Conservation (phyloP, 2,888 invertebrate species). For the Yponomeuta evonymella region DNA sequence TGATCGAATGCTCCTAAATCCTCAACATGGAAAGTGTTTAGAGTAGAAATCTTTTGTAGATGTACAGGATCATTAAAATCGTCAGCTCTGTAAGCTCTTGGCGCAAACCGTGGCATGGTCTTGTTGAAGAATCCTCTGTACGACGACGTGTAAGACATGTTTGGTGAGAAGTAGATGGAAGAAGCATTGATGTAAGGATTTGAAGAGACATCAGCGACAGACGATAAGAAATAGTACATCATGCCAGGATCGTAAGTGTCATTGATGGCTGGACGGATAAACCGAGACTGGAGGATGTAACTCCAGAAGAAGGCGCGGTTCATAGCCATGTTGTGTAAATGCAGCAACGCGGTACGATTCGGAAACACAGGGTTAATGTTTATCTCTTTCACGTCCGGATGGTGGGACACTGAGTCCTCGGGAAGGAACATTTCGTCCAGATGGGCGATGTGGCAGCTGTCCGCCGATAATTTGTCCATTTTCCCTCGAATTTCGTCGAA, state of each 20-base stretch:
- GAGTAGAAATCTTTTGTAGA: slow-evolving; percentile 92
- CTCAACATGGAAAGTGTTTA: slow-evolving; percentile 91
- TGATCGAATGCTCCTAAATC: slow-evolving; percentile 91
- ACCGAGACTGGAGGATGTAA: slow-evolving; percentile 92
- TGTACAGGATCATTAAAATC: slow-evolving; percentile 98
- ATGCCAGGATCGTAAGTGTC: slow-evolving; percentile 97
- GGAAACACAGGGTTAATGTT: slow-evolving; percentile 96
- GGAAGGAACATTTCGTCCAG: slow-evolving; percentile 89
- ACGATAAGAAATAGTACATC: slow-evolving; percentile 97
- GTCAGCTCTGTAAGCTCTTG: slow-evolving; percentile 91
- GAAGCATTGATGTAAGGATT: slow-evolving; percentile 95
- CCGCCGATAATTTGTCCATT: slow-evolving; percentile 88
- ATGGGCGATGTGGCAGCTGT: slow-evolving; percentile 94
- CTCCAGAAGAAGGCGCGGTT: slow-evolving; percentile 97
- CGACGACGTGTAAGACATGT: slow-evolving; percentile 95
- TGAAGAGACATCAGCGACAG: slow-evolving; percentile 95
- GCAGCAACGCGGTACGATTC: slow-evolving; percentile 93
- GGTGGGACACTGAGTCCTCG: slow-evolving; percentile 90
- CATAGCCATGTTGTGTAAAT: slow-evolving; percentile 97
- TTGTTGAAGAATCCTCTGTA: slow-evolving; percentile 97
- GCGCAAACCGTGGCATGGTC: slow-evolving; percentile 95
- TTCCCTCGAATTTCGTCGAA: slow-evolving; percentile 92
- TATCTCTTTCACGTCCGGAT: slow-evolving; percentile 94
- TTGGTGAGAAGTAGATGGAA: slow-evolving; percentile 94
- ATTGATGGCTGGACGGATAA: slow-evolving; percentile 92